Evolutionary conservation across 2,888 invertebrate genomes (phyloP).

Genomic region (Thecophora atra): DNA sequence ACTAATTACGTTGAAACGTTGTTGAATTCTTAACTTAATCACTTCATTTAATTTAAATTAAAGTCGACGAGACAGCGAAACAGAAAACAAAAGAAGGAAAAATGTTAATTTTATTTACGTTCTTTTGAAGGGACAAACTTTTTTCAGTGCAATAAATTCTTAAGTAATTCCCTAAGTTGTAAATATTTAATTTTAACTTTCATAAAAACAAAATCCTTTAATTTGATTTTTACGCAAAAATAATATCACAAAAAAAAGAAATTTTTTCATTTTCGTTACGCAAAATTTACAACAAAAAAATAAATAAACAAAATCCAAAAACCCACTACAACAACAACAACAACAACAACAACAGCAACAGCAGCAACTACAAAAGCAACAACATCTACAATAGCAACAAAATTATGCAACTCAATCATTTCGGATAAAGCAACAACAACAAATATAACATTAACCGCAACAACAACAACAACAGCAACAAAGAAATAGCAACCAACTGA

Average conservation of each 20-base stretch:
- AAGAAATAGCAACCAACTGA: conserved; percentile 26
- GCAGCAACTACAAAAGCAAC: no score
- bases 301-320: conserved; percentile 57
- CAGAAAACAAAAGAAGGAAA: conserved; percentile 42
- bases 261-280: conserved; percentile 60
- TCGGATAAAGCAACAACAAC: conserved; percentile 44
- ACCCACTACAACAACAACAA: conserved; percentile 58
- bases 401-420: conserved; percentile 40
- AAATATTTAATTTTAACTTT: conserved; percentile 15
- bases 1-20: conserved; percentile 66
- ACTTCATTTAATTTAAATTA: conserved; percentile 48
- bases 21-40: conserved; percentile 62
- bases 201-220: conserved; percentile 37
- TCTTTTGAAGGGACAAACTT: conserved; percentile 42
- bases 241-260: conserved; percentile 47
- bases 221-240: conserved; percentile 46
- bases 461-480: conserved; percentile 37
- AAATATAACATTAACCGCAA: conserved; percentile 45
- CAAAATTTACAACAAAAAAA: conserved; percentile 64
- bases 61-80: conserved; percentile 37
- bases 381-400: conserved; percentile 31
- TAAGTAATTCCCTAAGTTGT: conserved; percentile 5
- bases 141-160: conserved; percentile 41
- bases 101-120: conserved; percentile 54
- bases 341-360: conserved; percentile 42